Evolutionary conservation across 2,888 invertebrate species (phyloP).

Genomic region (Eupithecia abbreviata): DNA sequence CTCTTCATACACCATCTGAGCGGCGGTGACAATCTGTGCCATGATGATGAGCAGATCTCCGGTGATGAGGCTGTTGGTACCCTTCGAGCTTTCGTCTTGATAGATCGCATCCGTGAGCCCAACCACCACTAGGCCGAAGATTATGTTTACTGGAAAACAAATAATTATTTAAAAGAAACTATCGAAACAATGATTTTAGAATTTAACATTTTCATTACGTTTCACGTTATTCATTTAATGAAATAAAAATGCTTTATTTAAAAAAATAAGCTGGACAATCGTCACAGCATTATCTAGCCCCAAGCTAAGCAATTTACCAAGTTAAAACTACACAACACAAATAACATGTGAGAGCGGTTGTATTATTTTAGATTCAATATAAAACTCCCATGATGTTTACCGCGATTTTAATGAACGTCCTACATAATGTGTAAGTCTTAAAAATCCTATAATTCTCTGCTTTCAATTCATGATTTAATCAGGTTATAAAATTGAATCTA

Average conservation of each 20-base stretch:
- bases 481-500: neutral
- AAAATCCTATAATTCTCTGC: neutral
- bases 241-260: neutral
- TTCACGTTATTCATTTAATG: neutral
- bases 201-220: neutral
- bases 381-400: neutral
- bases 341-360: neutral
- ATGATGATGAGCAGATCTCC: conserved; percentile 90
- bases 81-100: conserved; percentile 72
- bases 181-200: neutral
- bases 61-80: conserved; percentile 90
- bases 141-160: conserved; percentile 79
- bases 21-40: conserved; percentile 92
- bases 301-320: neutral
- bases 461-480: neutral
- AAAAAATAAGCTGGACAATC: too few species aligned
- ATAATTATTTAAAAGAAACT: neutral
- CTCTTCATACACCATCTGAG: conserved; percentile 98
- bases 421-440: neutral
- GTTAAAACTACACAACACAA: neutral
- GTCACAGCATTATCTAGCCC: too few species aligned
- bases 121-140: conserved; percentile 88
- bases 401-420: neutral
- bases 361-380: neutral
- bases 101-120: conserved; percentile 88